These are phyloP conservation scores for Chelonus insularis DNA, from an alignment of 1,140 invertebrate genomes.

Conservation along the genomic window DNA sequence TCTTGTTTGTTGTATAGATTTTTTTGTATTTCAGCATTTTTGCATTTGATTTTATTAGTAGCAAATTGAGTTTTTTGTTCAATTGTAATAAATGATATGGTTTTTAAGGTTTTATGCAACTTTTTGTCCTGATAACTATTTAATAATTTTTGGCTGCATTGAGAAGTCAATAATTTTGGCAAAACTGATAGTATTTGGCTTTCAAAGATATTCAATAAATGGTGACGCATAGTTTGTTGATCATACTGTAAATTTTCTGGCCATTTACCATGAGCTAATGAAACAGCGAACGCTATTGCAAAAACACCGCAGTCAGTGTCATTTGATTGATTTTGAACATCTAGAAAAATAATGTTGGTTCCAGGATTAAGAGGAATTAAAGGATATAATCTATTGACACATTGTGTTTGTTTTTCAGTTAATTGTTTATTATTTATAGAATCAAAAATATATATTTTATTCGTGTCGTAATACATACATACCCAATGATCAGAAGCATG, in stretches of 20 bases:
- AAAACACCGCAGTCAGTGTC: constrained; percentile 25
- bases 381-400: constrained; percentile 17
- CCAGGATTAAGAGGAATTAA: not conserved
- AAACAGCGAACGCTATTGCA: constrained; percentile 26
- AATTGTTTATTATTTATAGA: constrained; percentile 21
- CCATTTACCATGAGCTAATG: not conserved
- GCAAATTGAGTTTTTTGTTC: too few species aligned
- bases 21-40: too few species aligned
- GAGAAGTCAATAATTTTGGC: not conserved
- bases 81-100: too few species aligned
- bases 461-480: constrained; percentile 27
- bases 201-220: not conserved
- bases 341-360: constrained; percentile 7
- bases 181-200: not conserved
- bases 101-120: too few species aligned
- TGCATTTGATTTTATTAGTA: too few species aligned
- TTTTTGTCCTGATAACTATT: too few species aligned
- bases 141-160: too few species aligned
- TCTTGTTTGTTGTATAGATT: too few species aligned
- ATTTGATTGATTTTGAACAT: constrained; percentile 22
- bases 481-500: too few species aligned
- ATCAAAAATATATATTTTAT: constrained; percentile 27
- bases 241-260: not conserved
- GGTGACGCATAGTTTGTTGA: not conserved
- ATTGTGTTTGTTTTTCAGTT: constrained; percentile 22